A percentile compares a stretch with the other conserved stretches of the same genome.
phyloP scores from a whole-genome alignment of 2,113 vertebrate species.

The Pituophis catenifer region DNA sequence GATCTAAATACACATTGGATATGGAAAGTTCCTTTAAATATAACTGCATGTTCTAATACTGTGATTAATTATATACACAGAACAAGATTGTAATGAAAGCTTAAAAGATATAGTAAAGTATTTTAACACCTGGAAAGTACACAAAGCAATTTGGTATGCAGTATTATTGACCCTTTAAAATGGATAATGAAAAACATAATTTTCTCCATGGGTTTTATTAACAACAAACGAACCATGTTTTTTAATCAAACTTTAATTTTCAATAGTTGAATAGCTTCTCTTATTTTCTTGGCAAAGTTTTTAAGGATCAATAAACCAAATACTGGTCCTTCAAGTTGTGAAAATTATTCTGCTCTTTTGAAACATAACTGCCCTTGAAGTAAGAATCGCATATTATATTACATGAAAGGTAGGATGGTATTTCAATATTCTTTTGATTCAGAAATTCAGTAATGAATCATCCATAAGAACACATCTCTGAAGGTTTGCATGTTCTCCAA shows the following conservation, averaged over 20 bases:
- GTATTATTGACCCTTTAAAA: constrained; percentile 26
- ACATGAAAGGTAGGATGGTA: background rate
- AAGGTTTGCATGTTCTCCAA: background rate
- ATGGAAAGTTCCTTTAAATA: background rate
- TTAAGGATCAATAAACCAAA: background rate
- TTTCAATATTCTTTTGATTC: background rate
- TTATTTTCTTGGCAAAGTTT: background rate
- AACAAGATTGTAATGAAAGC: constrained; percentile 22
- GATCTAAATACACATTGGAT: background rate
- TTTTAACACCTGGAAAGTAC: constrained; percentile 13
- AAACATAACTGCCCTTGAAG: background rate
- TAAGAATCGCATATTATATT: constrained; percentile 7
- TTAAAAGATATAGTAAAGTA: constrained; percentile 1
- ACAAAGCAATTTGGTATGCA: constrained; percentile 10
- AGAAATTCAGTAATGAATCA: background rate
- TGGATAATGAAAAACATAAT: constrained; percentile 22
- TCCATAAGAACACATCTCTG: background rate
- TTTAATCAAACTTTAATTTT: constrained; percentile 5
- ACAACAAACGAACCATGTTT: background rate
- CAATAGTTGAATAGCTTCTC: background rate
- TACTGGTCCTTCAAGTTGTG: background rate
- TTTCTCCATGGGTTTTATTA: constrained; percentile 23
- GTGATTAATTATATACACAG: constrained; percentile 30
- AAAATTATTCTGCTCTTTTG: background rate
- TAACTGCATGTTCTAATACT: background rate